These are phyloP conservation scores for Otis tarda DNA, from an alignment of 2,113 vertebrate genomes.

Conservation along the genomic window DNA sequence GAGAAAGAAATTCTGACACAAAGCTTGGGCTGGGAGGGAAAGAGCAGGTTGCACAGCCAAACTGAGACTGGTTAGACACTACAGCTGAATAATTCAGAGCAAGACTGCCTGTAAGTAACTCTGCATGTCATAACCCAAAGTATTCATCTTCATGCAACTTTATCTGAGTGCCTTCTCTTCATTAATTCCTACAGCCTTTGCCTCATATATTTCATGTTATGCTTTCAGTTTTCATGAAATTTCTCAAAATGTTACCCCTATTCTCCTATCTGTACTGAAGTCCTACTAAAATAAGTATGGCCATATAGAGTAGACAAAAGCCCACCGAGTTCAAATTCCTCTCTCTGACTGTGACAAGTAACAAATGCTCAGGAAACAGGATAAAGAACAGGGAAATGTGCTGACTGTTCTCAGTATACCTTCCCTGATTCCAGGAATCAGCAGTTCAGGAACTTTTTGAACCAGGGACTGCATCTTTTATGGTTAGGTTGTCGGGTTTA, in stretches of 20 bases:
- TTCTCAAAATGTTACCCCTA: not conserved
- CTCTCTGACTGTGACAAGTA: not conserved
- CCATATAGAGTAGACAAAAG: not conserved
- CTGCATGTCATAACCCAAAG: not conserved
- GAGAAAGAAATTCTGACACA: not conserved
- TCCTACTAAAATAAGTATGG: not conserved
- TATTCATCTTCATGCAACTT: not conserved
- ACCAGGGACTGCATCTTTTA: not conserved
- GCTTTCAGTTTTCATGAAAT: not conserved
- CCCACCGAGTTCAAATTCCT: not conserved
- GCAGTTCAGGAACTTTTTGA: not conserved
- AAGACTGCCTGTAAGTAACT: not conserved
- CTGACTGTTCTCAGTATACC: not conserved
- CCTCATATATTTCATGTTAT: not conserved
- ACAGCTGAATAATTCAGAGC: not conserved
- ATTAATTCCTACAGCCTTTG: not conserved
- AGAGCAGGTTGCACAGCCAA: not conserved
- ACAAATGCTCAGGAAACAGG: not conserved
- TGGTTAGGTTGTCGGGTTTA: not conserved
- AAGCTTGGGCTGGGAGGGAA: not conserved
- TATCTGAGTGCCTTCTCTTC: not conserved
- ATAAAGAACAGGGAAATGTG: not conserved
- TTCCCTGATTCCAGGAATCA: slow-evolving; percentile 4
- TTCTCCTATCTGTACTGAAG: not conserved
- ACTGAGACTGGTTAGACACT: not conserved